Conservation (phyloP, 2,888 invertebrate species). For the Lymantria dispar region DNA sequence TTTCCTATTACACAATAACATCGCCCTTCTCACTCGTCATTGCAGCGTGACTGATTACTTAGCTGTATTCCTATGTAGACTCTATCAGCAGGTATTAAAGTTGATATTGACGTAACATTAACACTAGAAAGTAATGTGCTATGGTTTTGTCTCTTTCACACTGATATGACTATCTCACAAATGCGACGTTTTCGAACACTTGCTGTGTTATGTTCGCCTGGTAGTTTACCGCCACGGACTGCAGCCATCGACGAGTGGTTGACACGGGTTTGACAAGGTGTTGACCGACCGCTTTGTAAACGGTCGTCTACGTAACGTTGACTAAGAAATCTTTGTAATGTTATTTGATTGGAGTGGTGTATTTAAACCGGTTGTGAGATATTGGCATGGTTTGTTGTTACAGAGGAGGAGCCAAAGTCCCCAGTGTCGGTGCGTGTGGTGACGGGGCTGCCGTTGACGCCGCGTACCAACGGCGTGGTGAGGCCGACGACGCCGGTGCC, state of each 20-base stretch:
- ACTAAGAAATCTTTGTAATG: conserved; percentile 2
- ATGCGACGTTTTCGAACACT: conserved; percentile 41
- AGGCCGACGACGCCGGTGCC: conserved; percentile 40
- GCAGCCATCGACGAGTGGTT: conserved; percentile 76
- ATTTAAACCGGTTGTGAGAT: conserved; percentile 6
- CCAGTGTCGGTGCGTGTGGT: conserved; percentile 69
- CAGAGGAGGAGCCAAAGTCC: conserved; percentile 79
- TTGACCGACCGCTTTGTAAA: conserved; percentile 43
- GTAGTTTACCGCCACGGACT: conserved; percentile 80
- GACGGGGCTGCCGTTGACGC: conserved; percentile 60
- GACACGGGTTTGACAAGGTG: conserved; percentile 75
- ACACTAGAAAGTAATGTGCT: conserved; percentile 31
- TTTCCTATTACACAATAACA: conserved; percentile 38
- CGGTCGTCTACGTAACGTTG: conserved; percentile 4
- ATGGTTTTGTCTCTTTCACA: conserved; percentile 42
- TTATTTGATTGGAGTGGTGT: background rate
- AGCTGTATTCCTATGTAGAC: conserved; percentile 35
- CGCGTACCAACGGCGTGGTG: conserved; percentile 66
- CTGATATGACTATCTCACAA: conserved; percentile 43
- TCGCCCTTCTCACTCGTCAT: conserved; percentile 50
- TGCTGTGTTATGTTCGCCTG: conserved; percentile 61
- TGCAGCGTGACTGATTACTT: conserved; percentile 59
- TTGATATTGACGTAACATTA: conserved; percentile 34
- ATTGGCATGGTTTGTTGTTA: conserved; percentile 35
- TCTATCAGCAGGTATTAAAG: conserved; percentile 37